Base-by-base conservation (phyloP, 2,113 vertebrate species). In the Megaceryle maxima region DNA sequence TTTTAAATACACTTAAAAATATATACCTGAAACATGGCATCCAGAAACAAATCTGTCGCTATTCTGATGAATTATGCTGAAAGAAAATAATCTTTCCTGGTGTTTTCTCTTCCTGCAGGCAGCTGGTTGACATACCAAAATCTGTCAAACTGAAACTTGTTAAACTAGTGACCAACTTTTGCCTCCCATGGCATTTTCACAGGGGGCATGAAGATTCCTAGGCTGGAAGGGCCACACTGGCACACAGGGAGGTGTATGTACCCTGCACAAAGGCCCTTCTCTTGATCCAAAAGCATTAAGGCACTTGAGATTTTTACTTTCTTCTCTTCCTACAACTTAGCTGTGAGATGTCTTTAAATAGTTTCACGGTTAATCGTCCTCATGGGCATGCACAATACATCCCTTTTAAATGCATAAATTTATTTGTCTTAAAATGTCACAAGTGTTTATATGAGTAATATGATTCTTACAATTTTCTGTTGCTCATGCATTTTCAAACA, bases 341-440 rank as follows among this genome's bases (percentile, higher is more conserved):
- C 18, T 35, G 21, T 26, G 48, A 44, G 53, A 53, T 4, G 16
- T 66, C 51, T 79, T 79, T 41, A 70, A 68, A 25, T 11, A 41
- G 63, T 33, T 44, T 44, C 13, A 7, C 14, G 10, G 37, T 70
- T 70, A 62, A 44, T 39, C 17, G 25, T 41, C 44, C 18, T 59
- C 2, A 0, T 0, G 1, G 50, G 55, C 39, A 37, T 0, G 1
- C 31, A 68, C 60, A 68, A 22, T 37, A 46, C 33, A 51, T 44
- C 29, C 18, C 33, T 77, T 85, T 56, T n/a, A 72, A 77, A 76
- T 29, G 37, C 28, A n/a, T 44, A 56, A 2, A 46, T 56, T 17
- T 73, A 22, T 83, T 81, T 77, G 64, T 73, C 39, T 56, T 68
- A 26, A 77, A 31, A 50, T 24, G 35, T 35, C 28, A 26, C 3